A percentile compares a stretch with the other conserved stretches of the same genome.
Evolutionary conservation across 2,888 invertebrate species (phyloP).

Genomic region (Aproaerema taeniolella): DNA sequence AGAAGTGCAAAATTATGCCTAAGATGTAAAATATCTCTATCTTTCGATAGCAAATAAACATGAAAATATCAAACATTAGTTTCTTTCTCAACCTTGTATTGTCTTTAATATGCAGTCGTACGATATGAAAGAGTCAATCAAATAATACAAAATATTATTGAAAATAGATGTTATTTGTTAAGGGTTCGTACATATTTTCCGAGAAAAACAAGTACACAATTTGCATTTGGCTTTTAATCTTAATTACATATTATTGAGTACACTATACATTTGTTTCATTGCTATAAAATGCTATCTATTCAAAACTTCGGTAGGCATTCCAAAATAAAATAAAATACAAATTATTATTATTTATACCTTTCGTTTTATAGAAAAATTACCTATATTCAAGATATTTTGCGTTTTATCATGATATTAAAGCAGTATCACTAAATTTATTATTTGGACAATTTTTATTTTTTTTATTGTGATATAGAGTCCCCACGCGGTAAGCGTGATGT

Average conservation of each 20-base stretch:
- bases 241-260: slow-evolving; percentile 76
- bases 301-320: slow-evolving; percentile 74
- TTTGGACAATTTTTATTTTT: slow-evolving; percentile 67
- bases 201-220: slow-evolving; percentile 38
- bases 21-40: slow-evolving; percentile 32
- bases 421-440: slow-evolving; percentile 75
- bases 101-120: too few species aligned
- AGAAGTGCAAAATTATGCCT: slow-evolving; percentile 41
- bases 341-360: slow-evolving; percentile 55
- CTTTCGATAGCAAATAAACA: slow-evolving; percentile 39
- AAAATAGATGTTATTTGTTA: too few species aligned
- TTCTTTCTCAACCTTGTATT: slow-evolving; percentile 10
- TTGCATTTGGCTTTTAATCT: slow-evolving; percentile 76
- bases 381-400: slow-evolving; percentile 72
- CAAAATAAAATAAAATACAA: slow-evolving; percentile 69
- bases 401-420: slow-evolving; percentile 76
- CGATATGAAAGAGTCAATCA: too few species aligned
- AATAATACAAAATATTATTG: too few species aligned
- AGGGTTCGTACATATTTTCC: not conserved
- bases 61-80: slow-evolving; percentile 34
- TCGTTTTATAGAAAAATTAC: slow-evolving; percentile 74
- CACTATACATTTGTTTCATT: slow-evolving; percentile 75
- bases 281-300: slow-evolving; percentile 78
- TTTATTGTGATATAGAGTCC: slow-evolving; percentile 61
- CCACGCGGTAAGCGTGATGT: slow-evolving; percentile 38